These are phyloP conservation scores for Erythrolamprus reginae DNA, from an alignment of 2,113 vertebrate species.

Conservation along the genomic window DNA sequence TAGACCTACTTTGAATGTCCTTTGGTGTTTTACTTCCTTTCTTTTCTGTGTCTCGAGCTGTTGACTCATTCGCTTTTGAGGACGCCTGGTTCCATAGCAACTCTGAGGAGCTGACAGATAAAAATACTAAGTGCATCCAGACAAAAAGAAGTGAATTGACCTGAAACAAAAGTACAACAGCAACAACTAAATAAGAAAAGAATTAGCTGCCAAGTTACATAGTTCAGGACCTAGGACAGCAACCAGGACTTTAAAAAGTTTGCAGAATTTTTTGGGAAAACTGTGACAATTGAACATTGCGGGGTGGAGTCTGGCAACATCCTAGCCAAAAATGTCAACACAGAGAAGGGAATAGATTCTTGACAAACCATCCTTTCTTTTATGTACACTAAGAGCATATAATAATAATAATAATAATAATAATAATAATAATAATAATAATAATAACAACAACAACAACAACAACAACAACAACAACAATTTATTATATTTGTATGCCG, in stretches of 20 bases:
- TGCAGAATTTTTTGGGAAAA: not conserved
- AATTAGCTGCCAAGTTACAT: not conserved
- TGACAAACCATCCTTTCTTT: too few relatives aligned
- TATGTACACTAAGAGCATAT: too few relatives aligned
- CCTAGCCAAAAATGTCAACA: not conserved
- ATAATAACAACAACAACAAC: too few relatives aligned
- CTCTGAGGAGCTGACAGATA: not conserved
- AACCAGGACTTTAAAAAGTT: not conserved
- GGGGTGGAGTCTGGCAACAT: not conserved
- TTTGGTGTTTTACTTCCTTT: not conserved
- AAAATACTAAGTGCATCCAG: not conserved
- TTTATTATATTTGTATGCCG: too few relatives aligned
- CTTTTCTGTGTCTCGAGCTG: not conserved
- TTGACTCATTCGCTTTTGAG: not conserved
- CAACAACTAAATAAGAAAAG: not conserved
- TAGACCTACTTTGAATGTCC: not conserved
- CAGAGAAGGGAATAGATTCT: not conserved
- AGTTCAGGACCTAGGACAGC: not conserved
- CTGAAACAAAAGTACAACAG: not conserved
- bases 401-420: too few relatives aligned
- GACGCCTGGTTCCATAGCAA: not conserved
- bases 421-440: too few relatives aligned
- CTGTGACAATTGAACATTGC: not conserved
- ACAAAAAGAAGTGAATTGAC: not conserved
- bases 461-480: too few relatives aligned